These are phyloP conservation scores for Thaumatotibia leucotreta DNA, from an alignment of 1,140 invertebrate genomes.

Conservation along the genomic window DNA sequence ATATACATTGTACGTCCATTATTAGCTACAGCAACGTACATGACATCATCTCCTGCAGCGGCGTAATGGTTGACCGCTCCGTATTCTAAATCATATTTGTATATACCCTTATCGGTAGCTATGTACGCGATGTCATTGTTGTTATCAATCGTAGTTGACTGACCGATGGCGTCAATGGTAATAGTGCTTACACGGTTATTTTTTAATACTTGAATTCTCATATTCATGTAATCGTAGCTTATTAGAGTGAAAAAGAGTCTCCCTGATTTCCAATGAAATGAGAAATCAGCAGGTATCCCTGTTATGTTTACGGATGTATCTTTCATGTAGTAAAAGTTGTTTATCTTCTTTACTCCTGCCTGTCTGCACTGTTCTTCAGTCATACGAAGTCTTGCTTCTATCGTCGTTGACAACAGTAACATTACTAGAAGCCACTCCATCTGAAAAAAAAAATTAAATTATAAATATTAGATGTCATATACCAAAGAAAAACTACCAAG, in stretches of 20 bases:
- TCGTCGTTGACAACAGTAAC: constrained; percentile 23
- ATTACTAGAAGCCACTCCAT: constrained; percentile 33
- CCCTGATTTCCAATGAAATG: constrained; percentile 59
- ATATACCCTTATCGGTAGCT: constrained; percentile 66
- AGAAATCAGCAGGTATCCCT: constrained; percentile 63
- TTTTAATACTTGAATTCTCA: constrained; percentile 53
- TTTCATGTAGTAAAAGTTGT: constrained; percentile 50
- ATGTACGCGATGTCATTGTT: constrained; percentile 65
- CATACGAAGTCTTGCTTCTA: constrained; percentile 40
- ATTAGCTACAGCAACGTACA: constrained; percentile 54
- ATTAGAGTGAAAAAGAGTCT: constrained; percentile 62
- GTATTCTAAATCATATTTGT: constrained; percentile 60
- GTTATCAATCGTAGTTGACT: constrained; percentile 63
- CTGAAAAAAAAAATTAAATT: constrained; percentile 41
- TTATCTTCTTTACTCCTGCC: not conserved
- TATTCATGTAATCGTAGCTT: constrained; percentile 58
- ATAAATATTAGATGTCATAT: too few species aligned
- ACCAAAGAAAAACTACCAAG: too few species aligned
- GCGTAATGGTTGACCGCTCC: constrained; percentile 46
- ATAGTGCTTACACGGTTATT: constrained; percentile 48
- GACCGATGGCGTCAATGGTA: constrained; percentile 55
- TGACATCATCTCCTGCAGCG: constrained; percentile 60
- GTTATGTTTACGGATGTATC: constrained; percentile 41
- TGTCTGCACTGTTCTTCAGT: constrained; percentile 34
- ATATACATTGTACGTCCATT: constrained; percentile 56